Base-by-base conservation (phyloP, 2,797 vertebrate genomes). In the Muraenolepis orangiensis region DNA sequence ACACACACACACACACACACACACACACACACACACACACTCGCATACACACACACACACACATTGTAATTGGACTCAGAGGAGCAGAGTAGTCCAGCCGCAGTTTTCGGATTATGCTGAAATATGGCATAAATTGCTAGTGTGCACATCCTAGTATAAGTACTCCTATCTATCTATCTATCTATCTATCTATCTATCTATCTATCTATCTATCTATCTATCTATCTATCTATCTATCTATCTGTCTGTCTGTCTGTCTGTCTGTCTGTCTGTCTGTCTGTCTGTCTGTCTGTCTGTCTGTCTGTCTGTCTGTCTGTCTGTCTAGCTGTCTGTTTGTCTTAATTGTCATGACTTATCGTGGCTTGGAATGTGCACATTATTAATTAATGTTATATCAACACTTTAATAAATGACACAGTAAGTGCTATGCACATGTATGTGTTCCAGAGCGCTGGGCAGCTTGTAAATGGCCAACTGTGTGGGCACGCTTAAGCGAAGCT, bases 11-110 rank as follows among this genome's bases (percentile, higher is more conserved):
- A 46, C 42, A 13, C 42, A 46, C 42, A 46, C 42, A 13, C 11
- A 46, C 11, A 13, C 42, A 46, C 42, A 46, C 42, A 46, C 61
- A 66, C 23, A 28, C 61, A 12, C 61, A 66, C 23, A 12, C 61
- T 11, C 61, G 28, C 23, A 28, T 11, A 66, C 61, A 66, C 2
- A 8, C 57, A 64, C n/a, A 30, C 66, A 67, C 14, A 16, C 66
- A 31, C 66, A 31, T 70, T 78, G 70, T 90, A 90, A 90, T 90
- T 90, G 87, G 88, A 78, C 88, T 88, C 88, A 75, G 80, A 87
- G 87, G 86, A 90, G 74, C 46, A 7, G 71, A 72, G 30, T 79
- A 71, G 79, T 81, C 72, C 34, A 14, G 79, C 87, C 23, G 42
- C 79, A 73, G 84, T 80, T 73, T 76, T 28, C 0, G 74, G 82